Base-by-base conservation (phyloP, 2,888 invertebrate species). In the Cenopis cana region DNA sequence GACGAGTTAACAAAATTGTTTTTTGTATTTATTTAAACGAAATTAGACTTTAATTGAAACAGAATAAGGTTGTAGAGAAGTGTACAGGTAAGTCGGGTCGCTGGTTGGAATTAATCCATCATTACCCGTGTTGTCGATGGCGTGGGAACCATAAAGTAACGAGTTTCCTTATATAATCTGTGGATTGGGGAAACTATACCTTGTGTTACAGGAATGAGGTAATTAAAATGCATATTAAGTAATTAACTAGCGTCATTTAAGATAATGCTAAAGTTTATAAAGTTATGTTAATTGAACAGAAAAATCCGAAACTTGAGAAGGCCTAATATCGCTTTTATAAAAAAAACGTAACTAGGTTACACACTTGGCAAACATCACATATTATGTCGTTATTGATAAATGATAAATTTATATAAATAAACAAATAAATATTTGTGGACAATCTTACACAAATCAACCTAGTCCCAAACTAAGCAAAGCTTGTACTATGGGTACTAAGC, bases 101-200 rank as follows among this genome's bases (percentile, higher is more conserved):
- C 6, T 12, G 46, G 46, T 46, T 46, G n/a, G 54, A 46, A 55
- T 61, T 61, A 62, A 68, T 68, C 72, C 20, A 52, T 68, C 72
- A 62, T 72, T 72, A 73, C 61, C 52, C 9, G 55, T 46, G 41
- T 70, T 69, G 49, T 71, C 46, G 65, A 66, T 14, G 50, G 61
- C 71, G 71, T 71, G 70, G 70, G 70, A 70, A 70, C 59, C 52
- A 29, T 10, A 55, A 55, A 61, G 33, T 33, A 52, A 70, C 59
- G 29, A 36, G 57, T 69, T 59, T 49, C 70, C 54, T 60, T 70
- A 65, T 52, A 24, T 69, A 62, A 69, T 61, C 61, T 69, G n/a
- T 68, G 61, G 41, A 29, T 46, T 54, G 29, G n/a, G 62, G 38
- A 38, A 64, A 38, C 36, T 10, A 36, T 38, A 24, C 2, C 24